Evolutionary conservation across 2,797 vertebrate genomes (phyloP).

Genomic region (Paratrypauchen microcephalus): DNA sequence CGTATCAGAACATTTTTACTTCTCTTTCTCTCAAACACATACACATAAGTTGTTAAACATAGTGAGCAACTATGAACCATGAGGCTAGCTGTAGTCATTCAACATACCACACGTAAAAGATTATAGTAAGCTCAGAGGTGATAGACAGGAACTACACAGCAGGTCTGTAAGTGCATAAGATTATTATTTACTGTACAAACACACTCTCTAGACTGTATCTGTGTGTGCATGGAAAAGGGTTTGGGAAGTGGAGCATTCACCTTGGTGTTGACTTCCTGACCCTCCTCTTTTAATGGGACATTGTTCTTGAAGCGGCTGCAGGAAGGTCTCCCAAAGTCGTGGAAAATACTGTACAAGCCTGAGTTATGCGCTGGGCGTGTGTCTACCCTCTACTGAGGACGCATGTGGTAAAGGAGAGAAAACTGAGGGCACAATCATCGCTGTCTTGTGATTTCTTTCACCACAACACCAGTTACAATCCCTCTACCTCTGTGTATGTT

Average conservation of each 20-base stretch:
- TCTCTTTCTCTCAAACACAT: neutral
- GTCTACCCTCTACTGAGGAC: constrained; percentile 33
- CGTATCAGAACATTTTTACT: neutral
- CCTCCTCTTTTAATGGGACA: constrained; percentile 76
- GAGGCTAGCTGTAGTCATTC: neutral
- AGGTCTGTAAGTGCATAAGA: neutral
- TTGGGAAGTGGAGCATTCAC: constrained; percentile 71
- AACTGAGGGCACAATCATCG: constrained; percentile 19
- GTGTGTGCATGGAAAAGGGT: constrained; percentile 66
- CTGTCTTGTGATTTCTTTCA: constrained; percentile 30
- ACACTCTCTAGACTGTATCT: constrained; percentile 4
- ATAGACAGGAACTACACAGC: neutral
- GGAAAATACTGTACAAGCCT: constrained; percentile 61
- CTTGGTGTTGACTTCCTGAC: constrained; percentile 70
- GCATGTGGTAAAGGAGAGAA: constrained; percentile 19
- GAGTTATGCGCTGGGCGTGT: constrained; percentile 47
- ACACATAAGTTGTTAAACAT: neutral
- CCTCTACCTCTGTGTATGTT: constrained; percentile 18
- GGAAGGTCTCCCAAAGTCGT: constrained; percentile 68
- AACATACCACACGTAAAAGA: neutral
- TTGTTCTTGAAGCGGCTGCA: constrained; percentile 73
- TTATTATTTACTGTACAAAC: neutral
- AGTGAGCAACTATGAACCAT: neutral
- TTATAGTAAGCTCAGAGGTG: neutral
- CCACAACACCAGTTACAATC: constrained; percentile 25